Percentiles rank a stretch among this genome's conserved stretches.
Evolutionary conservation across 2,797 vertebrate species (phyloP).

Genomic region (Lepus townsendii): DNA sequence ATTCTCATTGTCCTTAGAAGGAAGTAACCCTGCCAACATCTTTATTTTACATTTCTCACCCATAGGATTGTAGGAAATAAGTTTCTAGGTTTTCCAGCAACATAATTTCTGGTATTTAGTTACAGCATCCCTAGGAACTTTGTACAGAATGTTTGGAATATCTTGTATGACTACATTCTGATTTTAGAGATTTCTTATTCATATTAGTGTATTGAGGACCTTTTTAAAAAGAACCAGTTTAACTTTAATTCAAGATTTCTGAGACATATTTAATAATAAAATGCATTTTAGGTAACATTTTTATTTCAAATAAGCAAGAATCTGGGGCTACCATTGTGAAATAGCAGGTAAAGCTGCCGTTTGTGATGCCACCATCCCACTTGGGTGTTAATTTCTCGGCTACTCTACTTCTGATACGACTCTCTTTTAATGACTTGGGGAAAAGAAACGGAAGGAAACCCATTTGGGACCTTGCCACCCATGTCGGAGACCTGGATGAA

Average conservation of each 20-base stretch:
- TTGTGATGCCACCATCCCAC: no score
- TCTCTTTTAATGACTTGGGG: no score
- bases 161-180: neutral
- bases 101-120: neutral
- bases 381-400: no score
- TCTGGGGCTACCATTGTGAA: no score
- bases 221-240: neutral
- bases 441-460: no score
- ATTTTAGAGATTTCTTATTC: neutral
- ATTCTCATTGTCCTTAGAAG: neutral
- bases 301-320: neutral
- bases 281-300: neutral
- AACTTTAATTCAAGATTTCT: neutral
- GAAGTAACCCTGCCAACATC: no score
- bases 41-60: neutral
- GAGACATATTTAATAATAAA: neutral
- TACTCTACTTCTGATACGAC: no score
- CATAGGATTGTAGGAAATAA: neutral
- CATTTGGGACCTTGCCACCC: no score
- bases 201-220: neutral
- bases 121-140: neutral
- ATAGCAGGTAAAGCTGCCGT: no score
- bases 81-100: neutral
- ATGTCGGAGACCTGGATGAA: no score
- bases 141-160: neutral